phyloP scores from a whole-genome alignment of 2,113 vertebrate species.

The Nothocercus julius region DNA sequence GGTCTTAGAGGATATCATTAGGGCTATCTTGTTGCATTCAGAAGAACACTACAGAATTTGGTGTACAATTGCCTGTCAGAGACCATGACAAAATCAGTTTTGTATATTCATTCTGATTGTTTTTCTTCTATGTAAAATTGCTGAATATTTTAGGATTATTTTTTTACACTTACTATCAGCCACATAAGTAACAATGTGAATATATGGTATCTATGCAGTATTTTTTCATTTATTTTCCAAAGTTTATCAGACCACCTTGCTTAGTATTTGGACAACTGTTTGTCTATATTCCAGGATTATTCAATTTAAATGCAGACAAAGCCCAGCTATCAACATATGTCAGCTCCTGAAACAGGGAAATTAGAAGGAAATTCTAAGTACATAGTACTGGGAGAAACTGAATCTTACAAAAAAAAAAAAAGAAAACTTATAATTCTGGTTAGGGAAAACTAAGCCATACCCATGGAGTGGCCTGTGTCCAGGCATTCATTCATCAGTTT shows the following conservation, averaged over 20 bases:
- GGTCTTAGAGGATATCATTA: background rate
- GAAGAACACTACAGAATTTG: background rate
- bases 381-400: background rate
- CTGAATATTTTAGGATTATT: background rate
- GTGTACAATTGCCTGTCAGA: background rate
- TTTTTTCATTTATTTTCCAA: background rate
- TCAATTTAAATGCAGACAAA: background rate
- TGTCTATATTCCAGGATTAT: background rate
- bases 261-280: background rate
- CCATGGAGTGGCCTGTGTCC: background rate
- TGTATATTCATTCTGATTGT: background rate
- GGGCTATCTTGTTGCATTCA: background rate
- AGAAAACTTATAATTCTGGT: background rate
- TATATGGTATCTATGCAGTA: background rate
- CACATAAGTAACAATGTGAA: rapidly evolving
- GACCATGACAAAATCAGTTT: background rate
- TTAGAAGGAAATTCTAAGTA: background rate
- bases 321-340: background rate
- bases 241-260: background rate
- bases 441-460: background rate
- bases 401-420: background rate
- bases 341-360: background rate
- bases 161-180: background rate
- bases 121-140: background rate
- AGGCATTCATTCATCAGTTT: background rate